These are phyloP conservation scores for Drosophila ercepeae DNA, from an alignment of 1,140 invertebrate genomes.

Conservation along the genomic window DNA sequence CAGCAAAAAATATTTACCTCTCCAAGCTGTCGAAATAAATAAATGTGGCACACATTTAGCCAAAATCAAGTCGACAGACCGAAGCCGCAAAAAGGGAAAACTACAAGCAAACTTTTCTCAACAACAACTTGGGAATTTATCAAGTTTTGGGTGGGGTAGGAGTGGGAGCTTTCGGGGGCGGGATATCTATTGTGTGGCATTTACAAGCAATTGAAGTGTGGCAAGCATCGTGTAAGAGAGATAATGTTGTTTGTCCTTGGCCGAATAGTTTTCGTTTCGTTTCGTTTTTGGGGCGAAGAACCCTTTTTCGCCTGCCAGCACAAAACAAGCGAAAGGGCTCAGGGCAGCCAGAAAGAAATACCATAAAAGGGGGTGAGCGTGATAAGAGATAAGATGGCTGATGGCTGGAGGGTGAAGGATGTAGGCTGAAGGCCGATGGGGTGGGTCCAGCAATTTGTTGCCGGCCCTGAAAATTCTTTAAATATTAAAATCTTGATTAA, in stretches of 20 bases:
- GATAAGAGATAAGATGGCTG: constrained; percentile 25
- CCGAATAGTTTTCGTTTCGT: constrained; percentile 50
- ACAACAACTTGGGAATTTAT: constrained; percentile 44
- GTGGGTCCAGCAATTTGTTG: constrained; percentile 51
- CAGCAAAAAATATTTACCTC: constrained; percentile 12
- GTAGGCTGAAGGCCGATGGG: constrained; percentile 2
- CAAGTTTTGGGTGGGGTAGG: constrained; percentile 9
- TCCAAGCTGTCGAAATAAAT: constrained; percentile 70
- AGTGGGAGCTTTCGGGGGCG: constrained; percentile 6
- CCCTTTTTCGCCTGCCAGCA: constrained; percentile 45
- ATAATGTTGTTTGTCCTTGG: constrained; percentile 70
- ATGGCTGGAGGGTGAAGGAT: not conserved
- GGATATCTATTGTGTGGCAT: constrained; percentile 66
- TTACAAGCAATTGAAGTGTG: constrained; percentile 75
- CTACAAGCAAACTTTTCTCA: constrained; percentile 52
- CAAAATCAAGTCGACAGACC: constrained; percentile 66
- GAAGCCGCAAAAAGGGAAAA: constrained; percentile 54
- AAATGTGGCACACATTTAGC: constrained; percentile 70
- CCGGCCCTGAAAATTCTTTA: constrained; percentile 59
- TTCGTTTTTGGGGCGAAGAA: constrained; percentile 21
- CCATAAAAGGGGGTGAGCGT: constrained; percentile 9
- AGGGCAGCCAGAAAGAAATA: not conserved
- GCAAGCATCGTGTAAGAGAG: constrained; percentile 59
- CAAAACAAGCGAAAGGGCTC: constrained; percentile 10
- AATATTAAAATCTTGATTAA: constrained; percentile 83